Base-by-base conservation (phyloP, 2,113 vertebrate species). In the Calidris pugnax region DNA sequence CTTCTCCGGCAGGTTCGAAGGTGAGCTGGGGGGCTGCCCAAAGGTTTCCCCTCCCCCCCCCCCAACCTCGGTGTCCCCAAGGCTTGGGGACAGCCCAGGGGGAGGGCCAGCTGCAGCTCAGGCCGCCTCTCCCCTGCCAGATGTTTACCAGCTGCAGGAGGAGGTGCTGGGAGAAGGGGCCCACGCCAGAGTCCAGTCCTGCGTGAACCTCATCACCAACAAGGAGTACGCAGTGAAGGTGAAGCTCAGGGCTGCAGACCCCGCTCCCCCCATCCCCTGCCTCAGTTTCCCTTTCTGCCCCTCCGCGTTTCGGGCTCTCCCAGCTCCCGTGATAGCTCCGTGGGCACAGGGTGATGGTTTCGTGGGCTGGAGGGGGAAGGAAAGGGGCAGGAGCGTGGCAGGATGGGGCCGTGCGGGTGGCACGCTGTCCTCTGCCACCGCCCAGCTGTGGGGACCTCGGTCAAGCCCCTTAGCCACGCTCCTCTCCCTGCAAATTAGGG, bases 201-300 rank as follows among this genome's bases (percentile, higher is more conserved):
- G 99, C 13, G 93, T 99, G 84, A 99, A 98, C 97, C 99, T 99
- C 85, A 99, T 99, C 96, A 99, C 99, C 95, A 99, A 99, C 95
- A 99, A 99, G 97, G 99, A 99, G 95, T 99, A 99, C 7, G 99
- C 99, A 0, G 99, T 99, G 85, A 99, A 99, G 99, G 99, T 99
- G 98, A 97, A 95, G 81, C 63, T 68, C 20, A 32, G 39, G 30
- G 39, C 76, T 71, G 53, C 68, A 53, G 67, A 69, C 82, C 77
- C 20, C 30, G 88, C 59, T 15, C 75, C 53, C n/a, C 68, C 39
- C 26, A 20, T 6, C 16, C 37, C 5, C 28, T 32, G 68, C 87
- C 82, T 68, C 48, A 35, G 85, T 64, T 73, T 88, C 92, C 60
- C 51, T 66, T n/a, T 27, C 35, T 2, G 8, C 18, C 27, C 27